These are phyloP conservation scores for Lamprologus ornatipinnis DNA, from an alignment of 2,113 vertebrate genomes.

Conservation along the genomic window DNA sequence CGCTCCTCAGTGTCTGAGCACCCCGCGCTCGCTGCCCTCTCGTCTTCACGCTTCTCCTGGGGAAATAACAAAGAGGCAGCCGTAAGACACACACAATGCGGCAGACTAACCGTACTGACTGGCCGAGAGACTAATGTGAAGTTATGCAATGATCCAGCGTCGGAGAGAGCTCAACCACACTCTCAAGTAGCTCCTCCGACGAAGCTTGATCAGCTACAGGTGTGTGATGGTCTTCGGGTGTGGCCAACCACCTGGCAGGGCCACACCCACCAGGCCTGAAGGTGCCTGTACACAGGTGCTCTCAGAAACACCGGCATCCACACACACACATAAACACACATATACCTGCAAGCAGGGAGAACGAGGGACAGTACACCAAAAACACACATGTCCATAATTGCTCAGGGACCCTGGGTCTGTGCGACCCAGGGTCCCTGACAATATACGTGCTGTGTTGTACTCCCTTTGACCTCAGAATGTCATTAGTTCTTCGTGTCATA, in stretches of 20 bases:
- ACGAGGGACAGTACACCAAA: neutral
- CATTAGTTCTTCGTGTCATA: neutral
- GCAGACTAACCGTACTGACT: neutral
- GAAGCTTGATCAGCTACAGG: neutral
- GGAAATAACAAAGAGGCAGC: neutral
- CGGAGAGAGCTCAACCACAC: neutral
- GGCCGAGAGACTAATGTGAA: neutral
- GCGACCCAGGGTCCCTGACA: neutral
- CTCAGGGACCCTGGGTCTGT: neutral
- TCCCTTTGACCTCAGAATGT: neutral
- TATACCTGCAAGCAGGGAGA: neutral
- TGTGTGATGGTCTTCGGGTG: neutral
- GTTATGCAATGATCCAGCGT: neutral
- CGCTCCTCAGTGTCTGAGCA: neutral
- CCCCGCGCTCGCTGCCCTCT: rapidly evolving
- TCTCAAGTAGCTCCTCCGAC: neutral
- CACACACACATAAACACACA: neutral
- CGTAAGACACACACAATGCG: neutral
- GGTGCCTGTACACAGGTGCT: neutral
- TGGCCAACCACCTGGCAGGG: neutral
- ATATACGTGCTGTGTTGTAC: neutral
- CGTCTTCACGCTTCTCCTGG: neutral
- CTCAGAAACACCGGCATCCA: neutral
- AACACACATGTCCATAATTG: neutral
- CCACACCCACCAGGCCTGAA: neutral